Percentiles rank a stretch among this genome's conserved stretches.
Conservation (phyloP, 2,888 invertebrate species). For the Saturnia pavonia region DNA sequence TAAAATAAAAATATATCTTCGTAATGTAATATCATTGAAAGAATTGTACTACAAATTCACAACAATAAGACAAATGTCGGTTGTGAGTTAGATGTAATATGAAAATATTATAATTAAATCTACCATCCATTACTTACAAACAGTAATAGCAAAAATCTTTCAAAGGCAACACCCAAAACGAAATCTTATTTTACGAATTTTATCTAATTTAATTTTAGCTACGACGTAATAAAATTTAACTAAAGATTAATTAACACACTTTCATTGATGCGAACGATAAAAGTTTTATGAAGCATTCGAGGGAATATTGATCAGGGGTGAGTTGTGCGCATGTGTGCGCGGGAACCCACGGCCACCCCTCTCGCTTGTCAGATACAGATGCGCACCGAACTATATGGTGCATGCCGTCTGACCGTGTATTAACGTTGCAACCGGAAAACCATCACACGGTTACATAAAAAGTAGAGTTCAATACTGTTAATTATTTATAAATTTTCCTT, state of each 20-base stretch:
- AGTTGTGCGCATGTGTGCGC: slow-evolving; percentile 54
- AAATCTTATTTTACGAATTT: neutral
- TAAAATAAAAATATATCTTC: too few relatives aligned
- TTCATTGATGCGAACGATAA: slow-evolving; percentile 55
- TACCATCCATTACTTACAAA: neutral
- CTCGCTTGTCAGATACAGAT: slow-evolving; percentile 19
- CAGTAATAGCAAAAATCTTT: neutral
- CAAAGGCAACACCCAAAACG: neutral
- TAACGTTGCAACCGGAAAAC: slow-evolving; percentile 26
- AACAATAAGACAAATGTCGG: neutral
- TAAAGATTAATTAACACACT: slow-evolving; percentile 29
- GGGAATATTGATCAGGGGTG: slow-evolving; percentile 74
- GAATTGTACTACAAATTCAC: neutral
- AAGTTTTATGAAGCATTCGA: slow-evolving; percentile 61
- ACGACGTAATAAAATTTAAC: neutral
- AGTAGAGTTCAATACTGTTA: slow-evolving; percentile 15
- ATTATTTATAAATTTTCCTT: slow-evolving; percentile 1
- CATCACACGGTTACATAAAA: slow-evolving; percentile 19
- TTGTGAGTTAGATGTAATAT: neutral
- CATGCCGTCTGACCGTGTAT: slow-evolving; percentile 30
- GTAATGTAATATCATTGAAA: neutral
- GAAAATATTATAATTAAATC: neutral
- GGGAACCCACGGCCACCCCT: slow-evolving; percentile 25
- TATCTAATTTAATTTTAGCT: neutral
- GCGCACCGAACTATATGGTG: slow-evolving; percentile 37